Percentiles rank a stretch among this genome's conserved stretches.
Conservation (phyloP, 2,113 vertebrate species). For the Mesocricetus auratus region DNA sequence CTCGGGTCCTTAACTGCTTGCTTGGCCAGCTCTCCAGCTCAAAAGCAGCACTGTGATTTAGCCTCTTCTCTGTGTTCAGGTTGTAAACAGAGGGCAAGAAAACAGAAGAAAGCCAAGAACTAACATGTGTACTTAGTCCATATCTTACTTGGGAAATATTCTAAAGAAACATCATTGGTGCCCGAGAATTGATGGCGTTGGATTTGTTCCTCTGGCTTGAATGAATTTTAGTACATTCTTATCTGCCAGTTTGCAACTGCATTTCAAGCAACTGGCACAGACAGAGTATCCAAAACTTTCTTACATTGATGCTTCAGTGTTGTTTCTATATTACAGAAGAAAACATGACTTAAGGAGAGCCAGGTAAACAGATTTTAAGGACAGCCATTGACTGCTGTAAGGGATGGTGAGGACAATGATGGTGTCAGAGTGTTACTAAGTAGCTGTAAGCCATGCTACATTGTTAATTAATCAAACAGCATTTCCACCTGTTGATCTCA, state of each 20-base stretch:
- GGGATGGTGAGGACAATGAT: not conserved
- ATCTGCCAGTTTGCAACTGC: not conserved
- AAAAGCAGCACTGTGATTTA: not conserved
- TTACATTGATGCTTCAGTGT: not conserved
- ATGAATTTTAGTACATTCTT: slow-evolving; percentile 19
- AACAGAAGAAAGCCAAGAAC: slow-evolving; percentile 26
- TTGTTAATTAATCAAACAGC: not conserved
- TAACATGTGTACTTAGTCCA: not conserved
- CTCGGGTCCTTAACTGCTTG: not conserved
- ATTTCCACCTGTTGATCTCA: not conserved
- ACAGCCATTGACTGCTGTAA: not conserved
- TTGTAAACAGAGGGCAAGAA: slow-evolving; percentile 29
- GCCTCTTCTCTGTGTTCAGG: not conserved
- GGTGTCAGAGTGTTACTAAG: not conserved
- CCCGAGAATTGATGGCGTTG: not conserved
- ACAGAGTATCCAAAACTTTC: not conserved
- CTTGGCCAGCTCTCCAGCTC: not conserved
- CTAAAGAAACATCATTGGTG: slow-evolving; percentile 37
- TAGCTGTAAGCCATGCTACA: not conserved
- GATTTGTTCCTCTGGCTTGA: not conserved
- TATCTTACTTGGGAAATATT: slow-evolving; percentile 64
- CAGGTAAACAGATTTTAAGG: not conserved
- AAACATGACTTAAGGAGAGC: not conserved
- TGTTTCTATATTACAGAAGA: slow-evolving; percentile 31
- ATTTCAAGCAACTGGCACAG: not conserved